Conservation (phyloP, 1,140 invertebrate species). For the Diuraphis noxia region DNA sequence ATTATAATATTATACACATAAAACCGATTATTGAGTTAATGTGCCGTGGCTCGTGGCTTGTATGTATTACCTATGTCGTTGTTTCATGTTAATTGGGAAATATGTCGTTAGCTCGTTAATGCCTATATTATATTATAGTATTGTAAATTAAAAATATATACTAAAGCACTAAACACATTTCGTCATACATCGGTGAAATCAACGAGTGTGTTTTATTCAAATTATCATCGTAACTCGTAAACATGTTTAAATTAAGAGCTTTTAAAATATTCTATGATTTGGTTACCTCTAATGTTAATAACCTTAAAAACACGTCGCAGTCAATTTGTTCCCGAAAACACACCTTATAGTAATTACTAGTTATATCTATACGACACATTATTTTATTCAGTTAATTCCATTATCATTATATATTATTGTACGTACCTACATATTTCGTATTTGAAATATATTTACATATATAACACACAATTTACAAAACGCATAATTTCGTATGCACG, state of each 20-base stretch:
- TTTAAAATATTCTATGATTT: constrained; percentile 27
- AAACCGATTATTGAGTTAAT: neutral
- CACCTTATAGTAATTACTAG: constrained; percentile 30
- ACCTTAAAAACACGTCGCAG: constrained; percentile 24
- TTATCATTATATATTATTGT: constrained; percentile 33
- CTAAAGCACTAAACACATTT: constrained; percentile 16
- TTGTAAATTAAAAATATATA: constrained; percentile 3
- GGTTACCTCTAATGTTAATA: neutral
- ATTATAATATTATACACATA: neutral
- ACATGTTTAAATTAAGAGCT: constrained; percentile 25
- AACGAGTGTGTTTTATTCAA: constrained; percentile 12
- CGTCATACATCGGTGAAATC: constrained; percentile 5
- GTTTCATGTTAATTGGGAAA: constrained; percentile 2
- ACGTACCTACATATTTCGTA: neutral
- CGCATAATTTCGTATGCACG: constrained; percentile 2
- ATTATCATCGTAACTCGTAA: constrained; percentile 26
- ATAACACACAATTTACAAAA: neutral
- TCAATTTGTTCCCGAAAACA: constrained; percentile 19
- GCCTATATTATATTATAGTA: neutral
- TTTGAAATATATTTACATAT: constrained; percentile 35
- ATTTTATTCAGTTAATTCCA: constrained; percentile 40
- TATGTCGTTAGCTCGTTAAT: neutral
- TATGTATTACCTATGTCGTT: constrained; percentile 5
- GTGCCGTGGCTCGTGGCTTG: neutral
- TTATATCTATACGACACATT: constrained; percentile 3